Evolutionary conservation across 2,888 invertebrate species (phyloP), one percentile per base, ranked within the genome.

Genomic region (Tinea semifulvella): DNA sequence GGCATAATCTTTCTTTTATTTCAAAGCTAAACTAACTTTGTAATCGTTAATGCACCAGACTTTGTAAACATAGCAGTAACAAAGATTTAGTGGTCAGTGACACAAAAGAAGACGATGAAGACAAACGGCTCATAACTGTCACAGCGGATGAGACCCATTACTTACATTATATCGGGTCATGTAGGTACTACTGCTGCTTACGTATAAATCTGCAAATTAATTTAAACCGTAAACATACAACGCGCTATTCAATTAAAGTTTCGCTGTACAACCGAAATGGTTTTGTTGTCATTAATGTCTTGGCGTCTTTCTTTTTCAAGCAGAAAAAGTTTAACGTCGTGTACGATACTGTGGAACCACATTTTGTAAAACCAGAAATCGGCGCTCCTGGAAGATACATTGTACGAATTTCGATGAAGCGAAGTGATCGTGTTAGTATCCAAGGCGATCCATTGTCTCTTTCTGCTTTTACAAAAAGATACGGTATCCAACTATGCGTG

Each of bases 311-410:
- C 13, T 31, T 31, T 13, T 31, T 3, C 4, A 13, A n/a, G 3
- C 31, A 31, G 14, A 31, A 31, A 22, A 31, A 31, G 11, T 31
- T 31, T 7, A 31, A 13, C 31, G 14, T 31, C 31, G 11, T 31
- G 31, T 13, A 31, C 6, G 31, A 31, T 31, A 31, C 14, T 14
- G 14, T 31, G 14, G 14, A 14, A 31, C 31, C 31, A n/a, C 31
- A 31, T 31, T 31, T 31, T 14, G 31, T 31, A 31, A 31, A 31
- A 31, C 31, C 31, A 31, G 31, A 31, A 13, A 31, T 31, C 31
- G 11, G 13, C 3, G 31, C 31, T 31, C 31, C 31, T 31, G 31
- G 11, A 14, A 14, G 31, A 31, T 14, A 31, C 31, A 31, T 31
- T 31, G 31, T 31, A 31, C 14, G 31, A 31, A 31, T 31, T 11